Evolutionary conservation across 2,113 vertebrate genomes (phyloP).

Genomic region (Rousettus leschenaultii): DNA sequence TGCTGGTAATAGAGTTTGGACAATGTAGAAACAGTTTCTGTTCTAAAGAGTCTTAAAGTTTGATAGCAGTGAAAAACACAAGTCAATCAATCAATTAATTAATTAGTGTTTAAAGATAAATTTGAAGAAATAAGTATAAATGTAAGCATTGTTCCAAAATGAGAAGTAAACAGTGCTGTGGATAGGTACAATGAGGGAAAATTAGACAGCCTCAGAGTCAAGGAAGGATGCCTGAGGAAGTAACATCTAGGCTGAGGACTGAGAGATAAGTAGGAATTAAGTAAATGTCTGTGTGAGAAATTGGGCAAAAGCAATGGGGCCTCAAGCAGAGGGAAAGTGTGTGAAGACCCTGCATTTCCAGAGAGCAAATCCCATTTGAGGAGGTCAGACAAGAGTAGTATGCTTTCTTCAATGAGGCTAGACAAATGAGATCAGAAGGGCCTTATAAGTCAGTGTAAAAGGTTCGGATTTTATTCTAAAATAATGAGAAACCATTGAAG

Average conservation of each 20-base stretch:
- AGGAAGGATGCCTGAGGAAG: not conserved
- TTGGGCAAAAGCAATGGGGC: fast-evolving
- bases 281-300: not conserved
- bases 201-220: not conserved
- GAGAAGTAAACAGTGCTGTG: not conserved
- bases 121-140: not conserved
- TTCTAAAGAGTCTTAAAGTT: not conserved
- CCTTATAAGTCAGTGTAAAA: not conserved
- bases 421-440: not conserved
- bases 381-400: not conserved
- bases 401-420: not conserved
- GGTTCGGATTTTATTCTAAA: not conserved
- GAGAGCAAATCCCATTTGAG: not conserved
- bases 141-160: not conserved
- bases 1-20: not conserved
- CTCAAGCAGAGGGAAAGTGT: not conserved
- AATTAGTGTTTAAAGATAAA: not conserved
- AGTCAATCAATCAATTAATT: not conserved
- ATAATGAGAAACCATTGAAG: not conserved
- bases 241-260: not conserved
- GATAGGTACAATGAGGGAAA: not conserved
- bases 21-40: not conserved
- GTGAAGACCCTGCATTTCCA: not conserved
- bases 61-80: not conserved
- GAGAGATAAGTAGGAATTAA: not conserved